Conservation (phyloP, 2,888 invertebrate species). For the Stenotaenia linearis region DNA sequence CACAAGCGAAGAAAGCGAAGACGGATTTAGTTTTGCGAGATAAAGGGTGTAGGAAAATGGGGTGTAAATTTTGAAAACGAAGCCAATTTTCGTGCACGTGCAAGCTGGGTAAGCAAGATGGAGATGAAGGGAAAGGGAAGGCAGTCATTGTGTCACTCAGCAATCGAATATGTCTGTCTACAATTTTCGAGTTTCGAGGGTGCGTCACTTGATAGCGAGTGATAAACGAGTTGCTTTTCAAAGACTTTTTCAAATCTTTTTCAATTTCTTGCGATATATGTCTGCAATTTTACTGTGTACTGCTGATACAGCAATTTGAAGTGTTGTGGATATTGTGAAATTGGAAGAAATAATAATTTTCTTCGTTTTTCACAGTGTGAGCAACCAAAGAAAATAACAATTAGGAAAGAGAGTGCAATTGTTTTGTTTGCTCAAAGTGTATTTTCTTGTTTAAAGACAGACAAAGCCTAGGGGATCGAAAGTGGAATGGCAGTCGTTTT, state of each 20-base stretch:
- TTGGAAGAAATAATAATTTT: too few species aligned
- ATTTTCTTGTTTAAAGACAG: constrained; percentile 3
- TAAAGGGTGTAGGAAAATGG: background rate
- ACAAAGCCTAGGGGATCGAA: background rate
- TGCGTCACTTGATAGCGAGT: constrained; percentile 3
- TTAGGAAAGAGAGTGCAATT: background rate
- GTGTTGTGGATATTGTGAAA: too few species aligned
- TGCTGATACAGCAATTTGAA: too few species aligned
- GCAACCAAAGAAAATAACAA: too few species aligned
- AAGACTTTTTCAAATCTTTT: background rate
- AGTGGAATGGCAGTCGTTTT: constrained; percentile 2
- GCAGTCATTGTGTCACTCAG: constrained; percentile 19
- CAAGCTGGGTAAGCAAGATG: constrained; percentile 15
- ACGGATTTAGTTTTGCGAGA: background rate
- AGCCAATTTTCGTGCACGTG: background rate
- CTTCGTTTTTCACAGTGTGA: too few species aligned
- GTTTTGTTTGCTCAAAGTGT: background rate
- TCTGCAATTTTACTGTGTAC: too few species aligned
- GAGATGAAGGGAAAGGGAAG: background rate
- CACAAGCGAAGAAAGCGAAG: background rate
- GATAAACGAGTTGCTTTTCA: constrained; percentile 4
- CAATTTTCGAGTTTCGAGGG: background rate
- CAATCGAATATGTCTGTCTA: constrained; percentile 15
- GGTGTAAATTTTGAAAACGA: constrained; percentile 1
- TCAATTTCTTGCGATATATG: background rate